Evolutionary conservation across 2,113 vertebrate species (phyloP).

Genomic region (Nyctereutes procyonoides): DNA sequence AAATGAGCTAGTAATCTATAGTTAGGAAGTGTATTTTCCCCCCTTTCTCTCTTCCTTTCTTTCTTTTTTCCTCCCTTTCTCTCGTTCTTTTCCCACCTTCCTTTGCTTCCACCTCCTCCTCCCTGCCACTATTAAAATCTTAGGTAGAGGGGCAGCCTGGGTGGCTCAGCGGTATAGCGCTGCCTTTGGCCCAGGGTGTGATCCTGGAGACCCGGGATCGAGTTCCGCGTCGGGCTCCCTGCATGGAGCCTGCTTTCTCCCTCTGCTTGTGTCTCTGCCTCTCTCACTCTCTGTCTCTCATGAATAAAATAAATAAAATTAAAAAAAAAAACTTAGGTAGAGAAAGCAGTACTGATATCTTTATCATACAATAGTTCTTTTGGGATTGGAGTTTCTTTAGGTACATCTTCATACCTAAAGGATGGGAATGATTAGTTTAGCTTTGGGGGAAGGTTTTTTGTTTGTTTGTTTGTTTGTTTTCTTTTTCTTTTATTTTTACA

Average conservation of each 20-base stretch:
- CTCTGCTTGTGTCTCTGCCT: no score
- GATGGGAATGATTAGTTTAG: constrained; percentile 8
- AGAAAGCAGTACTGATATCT: neutral
- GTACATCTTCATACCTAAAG: neutral
- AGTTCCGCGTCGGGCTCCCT: no score
- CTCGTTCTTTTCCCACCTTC: neutral
- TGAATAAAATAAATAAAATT: no score
- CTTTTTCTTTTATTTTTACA: neutral
- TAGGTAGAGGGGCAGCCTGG: no score
- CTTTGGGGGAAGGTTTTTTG: neutral
- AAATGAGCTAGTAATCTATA: neutral
- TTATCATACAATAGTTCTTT: constrained; percentile 19
- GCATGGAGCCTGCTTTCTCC: no score
- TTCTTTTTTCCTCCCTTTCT: neutral
- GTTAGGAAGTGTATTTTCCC: neutral
- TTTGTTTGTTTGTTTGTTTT: neutral
- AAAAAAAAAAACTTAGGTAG: neutral
- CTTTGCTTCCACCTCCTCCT: neutral
- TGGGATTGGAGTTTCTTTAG: neutral
- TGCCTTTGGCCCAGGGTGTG: no score
- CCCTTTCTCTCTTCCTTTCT: neutral
- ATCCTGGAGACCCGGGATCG: no score
- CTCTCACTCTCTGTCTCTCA: no score
- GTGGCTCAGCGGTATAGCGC: no score
- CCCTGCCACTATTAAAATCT: neutral